phyloP scores from a whole-genome alignment of 2,888 invertebrate genomes.

The Tetrapedia diversipes region DNA sequence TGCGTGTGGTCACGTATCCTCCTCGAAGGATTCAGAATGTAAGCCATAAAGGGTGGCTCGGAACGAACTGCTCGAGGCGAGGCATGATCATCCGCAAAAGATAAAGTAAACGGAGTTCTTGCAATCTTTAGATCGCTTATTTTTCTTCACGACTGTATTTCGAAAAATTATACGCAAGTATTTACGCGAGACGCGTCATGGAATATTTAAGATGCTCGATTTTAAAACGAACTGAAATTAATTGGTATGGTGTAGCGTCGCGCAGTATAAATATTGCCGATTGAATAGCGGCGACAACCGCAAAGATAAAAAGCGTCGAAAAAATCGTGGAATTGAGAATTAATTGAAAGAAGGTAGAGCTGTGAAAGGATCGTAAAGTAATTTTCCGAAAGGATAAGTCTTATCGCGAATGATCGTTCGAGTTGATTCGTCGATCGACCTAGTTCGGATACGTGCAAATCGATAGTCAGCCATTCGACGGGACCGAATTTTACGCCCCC shows the following conservation, averaged over 20 bases:
- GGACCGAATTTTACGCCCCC: constrained; percentile 47
- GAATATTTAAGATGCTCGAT: too few species aligned
- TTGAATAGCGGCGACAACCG: too few species aligned
- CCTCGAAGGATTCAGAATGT: constrained; percentile 44
- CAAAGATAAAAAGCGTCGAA: neutral
- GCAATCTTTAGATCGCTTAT: neutral
- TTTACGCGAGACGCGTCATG: too few species aligned
- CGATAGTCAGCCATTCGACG: constrained; percentile 26
- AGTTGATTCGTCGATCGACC: constrained; percentile 34
- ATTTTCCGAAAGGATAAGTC: neutral
- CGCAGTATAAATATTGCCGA: too few species aligned
- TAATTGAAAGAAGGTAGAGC: neutral
- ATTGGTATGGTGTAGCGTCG: too few species aligned
- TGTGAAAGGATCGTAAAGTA: neutral
- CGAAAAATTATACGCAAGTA: too few species aligned
- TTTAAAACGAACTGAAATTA: too few species aligned
- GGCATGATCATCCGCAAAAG: neutral
- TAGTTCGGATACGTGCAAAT: constrained; percentile 31
- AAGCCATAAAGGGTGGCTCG: constrained; percentile 19
- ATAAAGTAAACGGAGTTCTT: neutral
- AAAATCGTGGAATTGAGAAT: too few species aligned
- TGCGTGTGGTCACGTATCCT: constrained; percentile 69
- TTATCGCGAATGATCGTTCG: constrained; percentile 1
- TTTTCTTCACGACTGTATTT: too few species aligned
- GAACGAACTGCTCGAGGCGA: constrained; percentile 24